A percentile compares a stretch with the other conserved stretches of the same genome.
These are phyloP conservation scores for Austrofundulus limnaeus DNA, from an alignment of 2,113 vertebrate species.

Conservation along the genomic window DNA sequence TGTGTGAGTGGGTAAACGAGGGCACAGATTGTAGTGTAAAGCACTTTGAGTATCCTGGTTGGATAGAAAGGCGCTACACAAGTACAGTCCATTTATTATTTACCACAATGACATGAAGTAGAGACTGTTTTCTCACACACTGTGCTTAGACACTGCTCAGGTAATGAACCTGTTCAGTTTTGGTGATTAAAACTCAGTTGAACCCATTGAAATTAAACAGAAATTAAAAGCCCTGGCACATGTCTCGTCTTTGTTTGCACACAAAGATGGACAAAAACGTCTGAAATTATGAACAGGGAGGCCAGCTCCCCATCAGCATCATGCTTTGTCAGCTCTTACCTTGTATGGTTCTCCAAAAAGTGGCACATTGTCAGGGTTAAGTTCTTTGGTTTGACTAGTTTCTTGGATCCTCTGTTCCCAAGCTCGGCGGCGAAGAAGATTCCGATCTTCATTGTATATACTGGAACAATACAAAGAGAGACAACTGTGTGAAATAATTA, in stretches of 20 bases:
- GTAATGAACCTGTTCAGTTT: not conserved
- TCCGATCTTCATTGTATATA: slow-evolving; percentile 88
- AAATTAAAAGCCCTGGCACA: not conserved
- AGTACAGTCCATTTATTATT: too few relatives aligned
- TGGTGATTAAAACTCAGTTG: not conserved
- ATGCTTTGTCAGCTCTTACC: slow-evolving; percentile 74
- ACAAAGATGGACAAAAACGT: not conserved
- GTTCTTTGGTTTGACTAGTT: slow-evolving; percentile 81
- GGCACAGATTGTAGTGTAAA: too few relatives aligned
- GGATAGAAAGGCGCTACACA: too few relatives aligned
- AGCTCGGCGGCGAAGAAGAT: slow-evolving; percentile 89
- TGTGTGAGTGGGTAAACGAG: too few relatives aligned
- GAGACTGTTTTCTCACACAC: not conserved
- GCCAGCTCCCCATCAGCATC: not conserved
- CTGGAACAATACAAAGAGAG: slow-evolving; percentile 63
- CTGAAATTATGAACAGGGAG: not conserved
- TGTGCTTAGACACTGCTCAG: not conserved
- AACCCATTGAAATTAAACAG: not conserved
- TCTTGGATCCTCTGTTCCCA: slow-evolving; percentile 89
- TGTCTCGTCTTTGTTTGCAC: not conserved
- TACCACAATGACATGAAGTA: not conserved
- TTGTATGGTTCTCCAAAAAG: slow-evolving; percentile 94
- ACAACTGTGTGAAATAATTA: not conserved
- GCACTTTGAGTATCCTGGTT: too few relatives aligned
- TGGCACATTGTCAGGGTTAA: slow-evolving; percentile 78